These are phyloP conservation scores for Pyrrhosoma nymphula DNA, from an alignment of 2,888 invertebrate genomes.

Conservation along the genomic window DNA sequence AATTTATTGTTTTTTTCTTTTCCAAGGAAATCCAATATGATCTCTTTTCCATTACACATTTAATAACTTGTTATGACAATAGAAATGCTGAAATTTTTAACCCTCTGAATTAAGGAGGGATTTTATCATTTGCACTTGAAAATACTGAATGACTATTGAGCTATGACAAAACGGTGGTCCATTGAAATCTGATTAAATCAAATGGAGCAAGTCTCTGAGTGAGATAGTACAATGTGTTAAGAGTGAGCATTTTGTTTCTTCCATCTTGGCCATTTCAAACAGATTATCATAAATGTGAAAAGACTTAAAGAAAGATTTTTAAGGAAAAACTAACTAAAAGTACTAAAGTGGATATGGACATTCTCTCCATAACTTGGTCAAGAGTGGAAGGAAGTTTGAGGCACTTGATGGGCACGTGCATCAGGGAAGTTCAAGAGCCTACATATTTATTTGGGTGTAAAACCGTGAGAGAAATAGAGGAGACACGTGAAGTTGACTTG, in stretches of 20 bases:
- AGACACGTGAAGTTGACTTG: not conserved
- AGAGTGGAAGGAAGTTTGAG: not conserved
- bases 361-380: not conserved
- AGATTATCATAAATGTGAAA: not conserved
- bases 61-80: slow-evolving; percentile 47
- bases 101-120: slow-evolving; percentile 22
- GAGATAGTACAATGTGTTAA: not conserved
- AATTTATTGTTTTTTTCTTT: slow-evolving; percentile 33
- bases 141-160: not conserved
- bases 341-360: not conserved
- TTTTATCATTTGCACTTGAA: not conserved
- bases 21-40: not conserved
- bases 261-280: not conserved
- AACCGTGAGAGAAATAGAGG: not conserved
- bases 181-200: not conserved
- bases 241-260: not conserved
- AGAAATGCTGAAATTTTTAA: slow-evolving; percentile 50
- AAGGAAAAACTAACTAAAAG: not conserved
- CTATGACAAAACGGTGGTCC: not conserved
- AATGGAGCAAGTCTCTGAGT: not conserved
- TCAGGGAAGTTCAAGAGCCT: not conserved
- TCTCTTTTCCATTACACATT: slow-evolving; percentile 33
- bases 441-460: not conserved
- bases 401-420: not conserved
- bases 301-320: not conserved